phyloP scores from a whole-genome alignment of 2,888 invertebrate species.

The Elegia similella region DNA sequence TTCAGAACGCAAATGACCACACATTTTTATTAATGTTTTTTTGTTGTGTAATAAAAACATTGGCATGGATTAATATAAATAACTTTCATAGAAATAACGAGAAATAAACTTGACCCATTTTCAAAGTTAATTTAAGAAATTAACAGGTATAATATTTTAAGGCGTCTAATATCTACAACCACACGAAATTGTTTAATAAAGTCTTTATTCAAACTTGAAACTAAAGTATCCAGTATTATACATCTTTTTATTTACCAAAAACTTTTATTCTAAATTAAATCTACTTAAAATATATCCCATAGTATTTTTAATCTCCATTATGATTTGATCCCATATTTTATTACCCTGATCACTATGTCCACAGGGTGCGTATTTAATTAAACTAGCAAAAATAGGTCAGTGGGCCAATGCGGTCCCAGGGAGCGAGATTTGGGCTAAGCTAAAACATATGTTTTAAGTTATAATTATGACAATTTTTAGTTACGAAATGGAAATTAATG shows the following conservation, averaged over 20 bases:
- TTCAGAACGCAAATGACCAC: not conserved
- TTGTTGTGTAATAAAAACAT: not conserved
- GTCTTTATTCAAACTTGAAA: no score
- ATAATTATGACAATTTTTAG: not conserved
- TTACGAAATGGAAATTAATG: slow-evolving; percentile 3
- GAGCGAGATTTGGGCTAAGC: slow-evolving; percentile 18
- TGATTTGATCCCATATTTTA: not conserved
- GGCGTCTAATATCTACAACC: no score
- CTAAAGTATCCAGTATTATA: no score
- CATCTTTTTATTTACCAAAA: not conserved
- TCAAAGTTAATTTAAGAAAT: not conserved
- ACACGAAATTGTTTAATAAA: no score
- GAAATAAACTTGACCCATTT: not conserved
- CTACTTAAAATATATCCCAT: not conserved
- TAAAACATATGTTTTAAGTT: not conserved
- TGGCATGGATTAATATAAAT: not conserved
- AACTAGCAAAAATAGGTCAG: slow-evolving; percentile 45
- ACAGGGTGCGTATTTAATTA: slow-evolving; percentile 11
- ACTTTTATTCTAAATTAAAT: not conserved
- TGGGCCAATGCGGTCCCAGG: slow-evolving; percentile 36
- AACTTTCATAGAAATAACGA: not conserved
- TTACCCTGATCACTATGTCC: not conserved
- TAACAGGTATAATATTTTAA: not conserved
- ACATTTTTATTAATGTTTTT: not conserved
- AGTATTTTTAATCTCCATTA: not conserved